These are phyloP conservation scores for Poeciliopsis prolifica DNA, from an alignment of 2,113 vertebrate genomes.

Conservation along the genomic window DNA sequence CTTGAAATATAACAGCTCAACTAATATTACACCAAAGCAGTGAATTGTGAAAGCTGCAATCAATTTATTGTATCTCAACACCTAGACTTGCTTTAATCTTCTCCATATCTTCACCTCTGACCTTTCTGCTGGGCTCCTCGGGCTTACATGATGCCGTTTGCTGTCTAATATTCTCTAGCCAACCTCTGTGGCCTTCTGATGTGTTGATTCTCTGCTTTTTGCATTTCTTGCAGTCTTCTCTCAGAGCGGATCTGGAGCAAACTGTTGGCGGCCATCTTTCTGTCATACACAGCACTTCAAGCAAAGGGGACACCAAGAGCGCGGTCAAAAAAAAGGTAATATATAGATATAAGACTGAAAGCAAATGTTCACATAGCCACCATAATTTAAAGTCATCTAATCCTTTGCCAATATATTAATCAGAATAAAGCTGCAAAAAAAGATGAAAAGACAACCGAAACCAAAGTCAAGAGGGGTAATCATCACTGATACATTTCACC, in stretches of 20 bases:
- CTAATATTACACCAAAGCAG: too few species aligned
- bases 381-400: not conserved
- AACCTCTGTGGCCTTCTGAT: too few species aligned
- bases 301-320: conserved; percentile 65
- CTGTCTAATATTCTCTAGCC: too few species aligned
- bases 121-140: too few species aligned
- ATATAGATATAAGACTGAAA: not conserved
- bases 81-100: too few species aligned
- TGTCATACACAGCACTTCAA: conserved; percentile 17
- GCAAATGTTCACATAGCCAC: not conserved
- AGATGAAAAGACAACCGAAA: conserved; percentile 56
- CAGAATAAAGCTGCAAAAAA: conserved; percentile 64
- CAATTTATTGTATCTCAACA: too few species aligned
- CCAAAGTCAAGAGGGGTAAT: conserved; percentile 74
- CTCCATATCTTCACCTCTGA: too few species aligned
- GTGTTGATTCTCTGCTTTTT: not conserved
- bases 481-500: not conserved
- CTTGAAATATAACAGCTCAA: too few species aligned
- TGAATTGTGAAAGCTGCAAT: too few species aligned
- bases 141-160: too few species aligned
- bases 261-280: conserved; percentile 37
- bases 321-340: conserved; percentile 77
- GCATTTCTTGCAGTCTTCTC: conserved; percentile 41
- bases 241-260: conserved; percentile 43
- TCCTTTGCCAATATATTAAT: conserved; percentile 1